Evolutionary conservation across 2,797 vertebrate genomes (phyloP).

Genomic region (Discoglossus pictus): DNA sequence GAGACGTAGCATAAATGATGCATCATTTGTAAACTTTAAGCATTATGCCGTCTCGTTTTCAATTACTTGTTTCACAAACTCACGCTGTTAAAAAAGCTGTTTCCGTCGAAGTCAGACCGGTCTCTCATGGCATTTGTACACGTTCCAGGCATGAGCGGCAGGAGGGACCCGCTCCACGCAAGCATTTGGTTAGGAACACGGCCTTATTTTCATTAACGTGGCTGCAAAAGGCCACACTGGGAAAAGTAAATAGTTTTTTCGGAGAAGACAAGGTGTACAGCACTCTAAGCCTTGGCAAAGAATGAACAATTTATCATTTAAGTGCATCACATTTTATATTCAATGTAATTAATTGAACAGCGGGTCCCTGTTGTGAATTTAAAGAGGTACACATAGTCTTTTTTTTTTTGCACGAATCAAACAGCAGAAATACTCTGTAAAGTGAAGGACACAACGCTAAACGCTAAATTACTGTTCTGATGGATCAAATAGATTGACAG

Average conservation of each 20-base stretch:
- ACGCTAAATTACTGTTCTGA: not conserved
- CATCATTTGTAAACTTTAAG: constrained; percentile 62
- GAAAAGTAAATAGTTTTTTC: constrained; percentile 22
- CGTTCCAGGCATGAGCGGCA: constrained; percentile 58
- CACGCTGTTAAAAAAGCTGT: constrained; percentile 67
- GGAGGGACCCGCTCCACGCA: constrained; percentile 56
- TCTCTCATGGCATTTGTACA: constrained; percentile 60
- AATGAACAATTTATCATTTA: constrained; percentile 52
- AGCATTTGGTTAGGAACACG: constrained; percentile 55
- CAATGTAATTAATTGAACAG: constrained; percentile 55
- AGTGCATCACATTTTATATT: constrained; percentile 52
- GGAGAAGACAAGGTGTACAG: constrained; percentile 38
- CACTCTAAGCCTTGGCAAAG: constrained; percentile 44
- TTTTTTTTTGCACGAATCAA: constrained; percentile 3
- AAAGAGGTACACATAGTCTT: not conserved
- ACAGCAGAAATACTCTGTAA: constrained; percentile 5
- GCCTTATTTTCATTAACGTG: constrained; percentile 58
- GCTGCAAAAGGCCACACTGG: constrained; percentile 53
- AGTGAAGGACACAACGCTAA: constrained; percentile 1
- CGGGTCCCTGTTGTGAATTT: constrained; percentile 23
- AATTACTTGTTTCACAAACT: constrained; percentile 66
- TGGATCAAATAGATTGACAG: constrained; percentile 11
- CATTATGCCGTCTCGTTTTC: constrained; percentile 68
- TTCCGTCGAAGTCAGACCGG: constrained; percentile 61
- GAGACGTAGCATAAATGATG: constrained; percentile 64